Percentiles rank a stretch among this genome's conserved stretches.
Evolutionary conservation across 1,140 invertebrate species (phyloP).

Genomic region (Heterodera schachtii): DNA sequence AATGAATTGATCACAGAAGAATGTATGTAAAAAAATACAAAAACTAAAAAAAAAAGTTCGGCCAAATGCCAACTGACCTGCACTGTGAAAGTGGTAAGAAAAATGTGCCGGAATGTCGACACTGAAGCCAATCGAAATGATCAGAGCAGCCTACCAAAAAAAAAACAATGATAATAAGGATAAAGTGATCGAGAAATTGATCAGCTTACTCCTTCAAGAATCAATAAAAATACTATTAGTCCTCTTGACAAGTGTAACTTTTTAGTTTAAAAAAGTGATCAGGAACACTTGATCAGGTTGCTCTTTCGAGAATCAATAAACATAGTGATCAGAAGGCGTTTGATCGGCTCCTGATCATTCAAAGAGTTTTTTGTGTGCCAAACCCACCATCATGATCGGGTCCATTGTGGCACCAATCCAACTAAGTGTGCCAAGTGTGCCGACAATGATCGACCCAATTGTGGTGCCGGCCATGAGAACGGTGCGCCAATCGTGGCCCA

Average conservation of each 20-base stretch:
- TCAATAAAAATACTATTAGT: too few relatives aligned
- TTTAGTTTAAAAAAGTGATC: too few relatives aligned
- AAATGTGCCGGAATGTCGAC: constrained; percentile 58
- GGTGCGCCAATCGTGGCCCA: constrained; percentile 65
- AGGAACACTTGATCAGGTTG: too few relatives aligned
- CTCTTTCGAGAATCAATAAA: too few relatives aligned
- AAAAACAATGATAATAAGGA: background rate
- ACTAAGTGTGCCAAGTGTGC: constrained; percentile 66
- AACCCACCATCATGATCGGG: constrained; percentile 66
- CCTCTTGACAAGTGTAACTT: too few relatives aligned
- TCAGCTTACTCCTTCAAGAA: too few relatives aligned
- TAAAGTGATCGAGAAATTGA: too few relatives aligned
- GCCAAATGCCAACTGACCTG: constrained; percentile 18
- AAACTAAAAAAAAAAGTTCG: too few relatives aligned
- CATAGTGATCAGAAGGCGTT: too few relatives aligned
- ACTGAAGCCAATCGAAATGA: constrained; percentile 67
- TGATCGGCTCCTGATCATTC: background rate
- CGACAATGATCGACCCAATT: constrained; percentile 65
- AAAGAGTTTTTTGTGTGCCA: background rate
- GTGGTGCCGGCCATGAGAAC: constrained; percentile 65
- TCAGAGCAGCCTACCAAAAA: constrained; percentile 65
- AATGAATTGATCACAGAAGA: too few relatives aligned
- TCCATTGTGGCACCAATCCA: constrained; percentile 66
- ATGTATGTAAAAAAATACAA: too few relatives aligned
- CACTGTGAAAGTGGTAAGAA: constrained; percentile 50